A percentile compares a stretch with the other conserved stretches of the same genome.
phyloP scores from a whole-genome alignment of 2,797 vertebrate genomes.

The Rallus crepitans region DNA sequence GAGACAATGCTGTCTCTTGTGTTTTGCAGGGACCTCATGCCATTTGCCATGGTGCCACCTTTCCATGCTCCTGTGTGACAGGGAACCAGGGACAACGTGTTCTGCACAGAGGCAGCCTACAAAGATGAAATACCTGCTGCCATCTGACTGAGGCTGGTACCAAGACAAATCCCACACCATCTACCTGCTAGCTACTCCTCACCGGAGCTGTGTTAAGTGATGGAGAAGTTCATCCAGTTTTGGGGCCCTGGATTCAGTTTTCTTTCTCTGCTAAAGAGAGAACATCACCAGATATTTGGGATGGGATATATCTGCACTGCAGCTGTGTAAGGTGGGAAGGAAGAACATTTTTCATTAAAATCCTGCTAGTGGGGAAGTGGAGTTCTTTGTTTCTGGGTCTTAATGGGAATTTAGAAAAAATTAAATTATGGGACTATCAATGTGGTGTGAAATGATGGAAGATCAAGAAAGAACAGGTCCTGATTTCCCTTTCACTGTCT shows the following conservation, averaged over 20 bases:
- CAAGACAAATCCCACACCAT: neutral
- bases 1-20: neutral
- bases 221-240: neutral
- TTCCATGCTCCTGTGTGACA: neutral
- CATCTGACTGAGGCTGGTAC: neutral
- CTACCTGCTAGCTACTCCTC: neutral
- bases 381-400: neutral
- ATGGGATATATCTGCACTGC: neutral
- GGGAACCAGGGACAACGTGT: neutral
- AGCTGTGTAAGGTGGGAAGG: neutral
- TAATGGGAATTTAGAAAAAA: neutral
- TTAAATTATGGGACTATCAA: neutral
- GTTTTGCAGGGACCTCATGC: neutral
- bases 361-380: neutral
- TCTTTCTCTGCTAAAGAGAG: neutral
- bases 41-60: neutral
- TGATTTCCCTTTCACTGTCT: neutral
- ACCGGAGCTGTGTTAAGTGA: neutral
- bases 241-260: neutral
- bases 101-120: neutral
- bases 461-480: neutral
- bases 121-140: neutral
- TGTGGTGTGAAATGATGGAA: neutral
- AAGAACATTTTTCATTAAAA: neutral
- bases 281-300: neutral